Base-by-base conservation (phyloP, 1,140 invertebrate species). In the Nymphalis io region DNA sequence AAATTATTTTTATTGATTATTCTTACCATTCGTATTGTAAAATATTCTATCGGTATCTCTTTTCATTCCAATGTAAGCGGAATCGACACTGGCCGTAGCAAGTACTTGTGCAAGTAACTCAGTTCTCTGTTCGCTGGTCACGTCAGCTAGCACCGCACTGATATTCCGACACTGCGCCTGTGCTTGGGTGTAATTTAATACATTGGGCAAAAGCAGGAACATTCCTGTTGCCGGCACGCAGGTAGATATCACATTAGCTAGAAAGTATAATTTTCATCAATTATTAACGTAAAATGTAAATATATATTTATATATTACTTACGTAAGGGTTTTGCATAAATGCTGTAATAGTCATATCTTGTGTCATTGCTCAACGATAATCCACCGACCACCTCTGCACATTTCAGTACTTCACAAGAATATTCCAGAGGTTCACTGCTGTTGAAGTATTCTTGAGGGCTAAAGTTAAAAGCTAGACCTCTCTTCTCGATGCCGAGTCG, bases 381-480 rank as follows among this genome's bases (percentile, higher is more conserved):
- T 27, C 91, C 92, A 42, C 93, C 93, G 53, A 92, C 83, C 10
- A 85, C 84, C 82, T 94, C 94, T 2, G 94, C 93, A 78, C 94
- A 95, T n/a, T 92, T 90, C 2, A 95, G 78, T 2, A 94, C 82
- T 70, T 93, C 88, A 72, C 93, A 93, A 0, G 83, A 86, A 73
- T 87, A 92, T 60, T 87, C 85, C 76, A 81, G 78, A 80, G 46
- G 75, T 79, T 57, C 79, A 39, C 55, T 60, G 11, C 3, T 5
- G 20, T 73, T 78, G 60, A 79, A 21, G 16, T 53, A 73, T 27
- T 88, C 86, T 23, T 74, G 74, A 42, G 88, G 89, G 67, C 92
- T 93, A 72, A 92, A 95, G 87, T 95, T 95, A 27, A 95, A 92
- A 1, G 94, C 94, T 23, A 95, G 78, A n/a, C 92, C 94, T 53